Base-by-base conservation (phyloP, 2,797 vertebrate genomes). In the Sphenodon punctatus region DNA sequence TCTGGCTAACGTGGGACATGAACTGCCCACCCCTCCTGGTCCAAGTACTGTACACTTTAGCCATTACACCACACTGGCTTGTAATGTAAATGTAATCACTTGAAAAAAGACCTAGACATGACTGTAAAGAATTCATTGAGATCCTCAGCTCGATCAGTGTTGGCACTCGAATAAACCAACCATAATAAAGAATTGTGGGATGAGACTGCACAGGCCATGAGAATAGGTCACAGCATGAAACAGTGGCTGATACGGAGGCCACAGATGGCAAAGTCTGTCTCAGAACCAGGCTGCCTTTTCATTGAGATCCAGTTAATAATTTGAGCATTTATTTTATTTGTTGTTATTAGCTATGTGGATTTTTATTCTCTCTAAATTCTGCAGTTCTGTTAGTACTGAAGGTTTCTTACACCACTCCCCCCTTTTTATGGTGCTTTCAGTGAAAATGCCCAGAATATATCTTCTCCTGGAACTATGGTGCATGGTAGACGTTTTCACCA, bases 401-500 rank as follows among this genome's bases (percentile, higher is more conserved):
- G 61, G n/a, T 72, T 49, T 66, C 64, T 82, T 67, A 67, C n/a
- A n/a, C n/a, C n/a, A n/a, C n/a, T n/a, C n/a, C 51, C 23, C 2
- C 67, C 67, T 70, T 93, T 94, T 60, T 92, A 23, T 75, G 48
- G 76, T 43, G 65, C 91, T 88, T 85, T 30, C 94, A 99, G 98
- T 93, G 97, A 98, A 82, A 95, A 92, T 78, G 84, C 96, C 82
- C 96, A 96, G 86, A 92, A 94, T 22, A 80, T 96, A 80, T 85
- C 96, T 67, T 90, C 96, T 36, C 96, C 96, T 83, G 97, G 97
- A 51, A 95, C 97, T 60, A 83, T 98, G 42, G 89, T 97, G 69
- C 98, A 98, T 32, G 97, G 97, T 25, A 97, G 98, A 41, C 94
- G 95, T 90, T 99, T 99, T 89, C 98, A 98, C 83, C 97, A 98